Conservation (phyloP, 2,888 invertebrate genomes). For the Chymomyza fuscimana region DNA sequence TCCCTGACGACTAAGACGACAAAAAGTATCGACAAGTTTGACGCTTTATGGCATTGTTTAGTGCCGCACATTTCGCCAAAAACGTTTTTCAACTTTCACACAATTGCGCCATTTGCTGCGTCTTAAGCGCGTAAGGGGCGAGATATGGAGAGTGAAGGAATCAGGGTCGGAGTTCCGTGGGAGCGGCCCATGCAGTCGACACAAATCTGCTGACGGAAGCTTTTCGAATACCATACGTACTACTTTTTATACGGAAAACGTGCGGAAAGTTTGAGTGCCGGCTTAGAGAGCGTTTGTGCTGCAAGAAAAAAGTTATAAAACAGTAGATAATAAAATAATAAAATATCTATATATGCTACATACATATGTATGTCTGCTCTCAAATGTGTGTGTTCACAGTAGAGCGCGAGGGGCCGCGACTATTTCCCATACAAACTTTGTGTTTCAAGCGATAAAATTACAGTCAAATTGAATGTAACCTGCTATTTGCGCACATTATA, state of each 20-base stretch:
- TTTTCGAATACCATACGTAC: constrained; percentile 28
- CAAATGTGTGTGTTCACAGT: constrained; percentile 48
- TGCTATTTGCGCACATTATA: constrained; percentile 68
- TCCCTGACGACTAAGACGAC: constrained; percentile 10
- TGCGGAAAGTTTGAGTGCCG: constrained; percentile 74
- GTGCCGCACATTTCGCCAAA: constrained; percentile 74
- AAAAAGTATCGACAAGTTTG: constrained; percentile 73
- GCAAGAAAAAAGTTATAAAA: constrained; percentile 61
- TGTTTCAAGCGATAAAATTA: constrained; percentile 64
- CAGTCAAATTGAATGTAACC: constrained; percentile 72
- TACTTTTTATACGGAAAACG: constrained; percentile 72
- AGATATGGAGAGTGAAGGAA: neutral
- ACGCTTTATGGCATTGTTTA: constrained; percentile 75
- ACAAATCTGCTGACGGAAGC: constrained; percentile 72
- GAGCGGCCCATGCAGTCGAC: constrained; percentile 36
- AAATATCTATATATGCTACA: constrained; percentile 52
- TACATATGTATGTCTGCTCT: constrained; percentile 52
- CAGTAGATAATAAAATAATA: constrained; percentile 72
- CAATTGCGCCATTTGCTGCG: constrained; percentile 74
- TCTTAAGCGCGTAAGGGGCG: constrained; percentile 37
- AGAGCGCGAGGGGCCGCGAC: constrained; percentile 36
- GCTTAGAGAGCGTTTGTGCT: constrained; percentile 51
- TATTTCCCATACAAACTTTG: constrained; percentile 39
- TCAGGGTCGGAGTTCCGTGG: constrained; percentile 2
- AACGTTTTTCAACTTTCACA: constrained; percentile 75